Evolutionary conservation across 2,888 invertebrate genomes (phyloP), one percentile per base, ranked within the genome.

Genomic region (Salticus scenicus): DNA sequence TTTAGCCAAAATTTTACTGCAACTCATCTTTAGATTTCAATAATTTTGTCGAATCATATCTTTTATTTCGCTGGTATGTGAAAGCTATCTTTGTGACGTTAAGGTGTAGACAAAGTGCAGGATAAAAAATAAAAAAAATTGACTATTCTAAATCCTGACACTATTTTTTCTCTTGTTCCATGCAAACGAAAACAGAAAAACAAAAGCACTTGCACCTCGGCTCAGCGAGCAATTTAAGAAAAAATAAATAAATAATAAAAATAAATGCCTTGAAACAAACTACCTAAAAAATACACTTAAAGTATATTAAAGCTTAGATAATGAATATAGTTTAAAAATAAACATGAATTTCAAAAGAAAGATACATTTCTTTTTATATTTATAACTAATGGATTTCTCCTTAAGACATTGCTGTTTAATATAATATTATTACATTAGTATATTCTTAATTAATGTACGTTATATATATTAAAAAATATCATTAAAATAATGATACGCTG

Each of bases 171-270:
- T 75, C 74, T 81, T 42, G 75, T 70, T 42, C 69, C 81, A 81
- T 27, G 79, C 79, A 79, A 75, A 81, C 64, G 31, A 66, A 57
- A 57, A n/a, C 20, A 17, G 17, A 24, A 57, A 57, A 57, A n/a
- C 57, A 42, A 79, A 67, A 80, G 80, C 80, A 80, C 80, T 80
- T 75, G 82, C 81, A 82, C 75, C 63, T 82, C 70, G 82, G 70
- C 75, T 82, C 82, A 37, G 64, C 5, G 57, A 24, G 57, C 57
- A 24, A 57, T 24, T 57, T 57, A 1, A 1, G 4, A 24, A 57
- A 47, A 17, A 17, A 12, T 17, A 37, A 37, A 8, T 37, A 7
- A 12, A 37, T 37, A 12, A 37, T 12, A 37, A 37, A 7, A 37
- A 37, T 37, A n/a, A n/a, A n/a, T n/a, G n/a, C 12, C 37, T 37